Percentiles rank a stretch among this genome's conserved stretches.
phyloP scores from a whole-genome alignment of 2,888 invertebrate genomes.

The Lordiphosa andalusiaca region DNA sequence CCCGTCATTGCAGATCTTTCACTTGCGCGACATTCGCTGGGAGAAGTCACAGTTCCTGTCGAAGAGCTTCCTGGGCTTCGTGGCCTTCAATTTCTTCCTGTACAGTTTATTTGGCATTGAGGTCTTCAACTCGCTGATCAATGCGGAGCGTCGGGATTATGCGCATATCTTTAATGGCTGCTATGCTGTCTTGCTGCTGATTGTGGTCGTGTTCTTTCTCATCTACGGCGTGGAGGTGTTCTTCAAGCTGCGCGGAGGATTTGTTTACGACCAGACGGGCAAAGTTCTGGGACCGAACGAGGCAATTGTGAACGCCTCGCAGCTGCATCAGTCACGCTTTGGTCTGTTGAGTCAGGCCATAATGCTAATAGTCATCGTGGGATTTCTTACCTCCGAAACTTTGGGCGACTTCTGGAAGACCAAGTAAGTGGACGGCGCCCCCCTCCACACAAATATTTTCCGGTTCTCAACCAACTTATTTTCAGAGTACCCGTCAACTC shows the following conservation, averaged over 20 bases:
- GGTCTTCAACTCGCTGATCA: slow-evolving; percentile 80
- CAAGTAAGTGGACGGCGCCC: slow-evolving; percentile 83
- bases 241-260: slow-evolving; percentile 94
- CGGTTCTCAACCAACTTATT: neutral
- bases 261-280: slow-evolving; percentile 87
- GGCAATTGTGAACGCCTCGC: slow-evolving; percentile 88
- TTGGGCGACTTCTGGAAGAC: slow-evolving; percentile 96
- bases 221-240: slow-evolving; percentile 97
- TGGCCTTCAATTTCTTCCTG: slow-evolving; percentile 92
- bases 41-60: slow-evolving; percentile 94
- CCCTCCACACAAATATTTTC: neutral
- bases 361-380: slow-evolving; percentile 93
- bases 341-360: slow-evolving; percentile 94
- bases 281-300: slow-evolving; percentile 82
- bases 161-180: slow-evolving; percentile 94
- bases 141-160: slow-evolving; percentile 81
- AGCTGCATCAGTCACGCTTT: slow-evolving; percentile 93
- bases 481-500: slow-evolving; percentile 91
- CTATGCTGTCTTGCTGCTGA: slow-evolving; percentile 93
- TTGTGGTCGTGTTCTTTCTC: slow-evolving; percentile 94
- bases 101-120: slow-evolving; percentile 92
- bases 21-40: slow-evolving; percentile 91
- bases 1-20: slow-evolving; percentile 87
- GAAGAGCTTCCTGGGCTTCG: slow-evolving; percentile 94
- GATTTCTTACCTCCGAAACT: slow-evolving; percentile 94